These are phyloP conservation scores for Callorhinus ursinus DNA, from an alignment of 2,113 vertebrate genomes.

Conservation along the genomic window DNA sequence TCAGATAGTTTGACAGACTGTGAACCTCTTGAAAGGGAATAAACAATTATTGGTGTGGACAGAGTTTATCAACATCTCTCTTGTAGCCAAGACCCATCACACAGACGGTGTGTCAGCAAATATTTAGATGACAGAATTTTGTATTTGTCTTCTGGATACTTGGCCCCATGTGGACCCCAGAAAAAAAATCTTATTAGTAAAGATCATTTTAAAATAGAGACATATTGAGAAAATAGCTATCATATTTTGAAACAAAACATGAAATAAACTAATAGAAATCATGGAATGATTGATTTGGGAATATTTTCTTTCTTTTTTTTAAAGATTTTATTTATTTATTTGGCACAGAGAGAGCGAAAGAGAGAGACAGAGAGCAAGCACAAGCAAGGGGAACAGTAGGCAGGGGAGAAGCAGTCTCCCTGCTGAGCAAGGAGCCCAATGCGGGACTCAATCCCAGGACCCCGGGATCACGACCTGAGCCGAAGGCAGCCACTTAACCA, in stretches of 20 bases:
- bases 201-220: slow-evolving; percentile 40
- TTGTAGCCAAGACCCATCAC: background rate
- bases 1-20: slow-evolving; percentile 34
- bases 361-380: too few species aligned
- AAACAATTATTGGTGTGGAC: background rate
- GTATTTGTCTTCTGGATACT: background rate
- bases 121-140: slow-evolving; percentile 8
- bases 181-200: background rate
- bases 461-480: too few species aligned
- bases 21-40: background rate
- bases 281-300: background rate
- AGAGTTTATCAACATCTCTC: background rate
- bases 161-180: background rate
- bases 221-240: background rate
- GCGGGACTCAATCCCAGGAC: too few species aligned
- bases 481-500: too few species aligned
- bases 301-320: too few species aligned
- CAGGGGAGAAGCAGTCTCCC: too few species aligned
- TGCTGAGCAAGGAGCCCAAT: too few species aligned
- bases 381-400: too few species aligned
- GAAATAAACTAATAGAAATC: slow-evolving; percentile 32
- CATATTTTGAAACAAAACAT: slow-evolving; percentile 33
- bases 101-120: background rate
- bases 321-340: too few species aligned
- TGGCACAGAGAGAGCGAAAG: too few species aligned